A percentile compares a stretch with the other conserved stretches of the same genome.
Evolutionary conservation across 2,797 vertebrate genomes (phyloP).

Genomic region (Yasuhikotakia modesta): DNA sequence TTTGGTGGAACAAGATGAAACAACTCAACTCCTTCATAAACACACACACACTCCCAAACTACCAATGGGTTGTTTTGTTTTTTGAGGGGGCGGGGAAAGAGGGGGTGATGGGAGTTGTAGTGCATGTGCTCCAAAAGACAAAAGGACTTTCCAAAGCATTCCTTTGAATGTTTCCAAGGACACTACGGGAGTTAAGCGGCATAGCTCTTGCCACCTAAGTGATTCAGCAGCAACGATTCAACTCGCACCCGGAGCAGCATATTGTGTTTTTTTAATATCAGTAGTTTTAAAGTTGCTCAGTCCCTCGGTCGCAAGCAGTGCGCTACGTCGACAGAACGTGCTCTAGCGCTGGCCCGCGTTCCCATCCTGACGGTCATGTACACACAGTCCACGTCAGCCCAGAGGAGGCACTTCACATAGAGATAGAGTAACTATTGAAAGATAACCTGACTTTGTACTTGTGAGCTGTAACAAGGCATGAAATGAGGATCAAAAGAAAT

Average conservation of each 20-base stretch:
- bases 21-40: slow-evolving; percentile 55
- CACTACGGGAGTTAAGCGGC: slow-evolving; percentile 63
- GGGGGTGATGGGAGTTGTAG: slow-evolving; percentile 33
- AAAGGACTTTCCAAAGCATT: slow-evolving; percentile 46
- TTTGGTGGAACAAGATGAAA: slow-evolving; percentile 63
- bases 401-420: slow-evolving; percentile 76
- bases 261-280: slow-evolving; percentile 77
- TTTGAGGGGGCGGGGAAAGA: not conserved
- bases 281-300: slow-evolving; percentile 79
- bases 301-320: slow-evolving; percentile 69
- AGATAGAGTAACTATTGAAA: slow-evolving; percentile 65
- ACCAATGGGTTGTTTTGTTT: slow-evolving; percentile 26
- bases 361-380: slow-evolving; percentile 61
- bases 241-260: slow-evolving; percentile 69
- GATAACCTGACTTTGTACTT: slow-evolving; percentile 67
- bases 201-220: slow-evolving; percentile 74
- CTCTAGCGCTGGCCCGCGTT: slow-evolving; percentile 68
- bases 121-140: slow-evolving; percentile 56
- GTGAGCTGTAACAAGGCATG: slow-evolving; percentile 73
- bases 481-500: slow-evolving; percentile 45
- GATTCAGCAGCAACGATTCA: slow-evolving; percentile 77
- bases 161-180: slow-evolving; percentile 55
- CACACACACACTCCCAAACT: slow-evolving; percentile 54
- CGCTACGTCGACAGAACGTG: slow-evolving; percentile 62
- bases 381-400: slow-evolving; percentile 67